These are phyloP conservation scores for Acanthosepion lycidas DNA, from an alignment of 2,888 invertebrate species.

Conservation along the genomic window DNA sequence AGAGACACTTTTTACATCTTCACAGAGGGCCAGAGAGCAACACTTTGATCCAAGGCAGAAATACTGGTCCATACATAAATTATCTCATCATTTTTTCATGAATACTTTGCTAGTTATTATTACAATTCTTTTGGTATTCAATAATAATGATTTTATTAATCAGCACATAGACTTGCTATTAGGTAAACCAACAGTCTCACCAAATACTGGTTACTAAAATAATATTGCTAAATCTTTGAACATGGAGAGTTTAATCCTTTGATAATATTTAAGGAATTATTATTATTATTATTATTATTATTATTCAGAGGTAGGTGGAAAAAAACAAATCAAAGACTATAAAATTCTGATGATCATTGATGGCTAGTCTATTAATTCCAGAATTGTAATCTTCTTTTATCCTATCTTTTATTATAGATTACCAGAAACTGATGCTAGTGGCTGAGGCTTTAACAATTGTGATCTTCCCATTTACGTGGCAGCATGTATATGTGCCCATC, in stretches of 20 bases:
- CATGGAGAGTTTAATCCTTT: not conserved
- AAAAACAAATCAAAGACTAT: not conserved
- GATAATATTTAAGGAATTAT: not conserved
- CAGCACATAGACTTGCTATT: no score
- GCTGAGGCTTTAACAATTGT: conserved; percentile 93
- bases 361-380: not conserved
- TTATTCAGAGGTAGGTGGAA: not conserved
- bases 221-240: not conserved
- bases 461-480: conserved; percentile 96
- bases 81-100: no score
- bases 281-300: not conserved
- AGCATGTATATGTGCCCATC: conserved; percentile 99
- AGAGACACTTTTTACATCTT: no score
- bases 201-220: not conserved
- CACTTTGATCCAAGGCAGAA: no score
- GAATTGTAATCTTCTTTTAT: not conserved
- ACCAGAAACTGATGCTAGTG: conserved; percentile 95
- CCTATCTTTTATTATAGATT: conserved; percentile 80
- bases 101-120: no score
- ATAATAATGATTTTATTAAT: no score
- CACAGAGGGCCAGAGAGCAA: no score
- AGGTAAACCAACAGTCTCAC: no score
- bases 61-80: no score
- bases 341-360: not conserved
- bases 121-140: no score